Base-by-base conservation (phyloP, 2,888 invertebrate genomes). In the Dastarcus helophoroides region DNA sequence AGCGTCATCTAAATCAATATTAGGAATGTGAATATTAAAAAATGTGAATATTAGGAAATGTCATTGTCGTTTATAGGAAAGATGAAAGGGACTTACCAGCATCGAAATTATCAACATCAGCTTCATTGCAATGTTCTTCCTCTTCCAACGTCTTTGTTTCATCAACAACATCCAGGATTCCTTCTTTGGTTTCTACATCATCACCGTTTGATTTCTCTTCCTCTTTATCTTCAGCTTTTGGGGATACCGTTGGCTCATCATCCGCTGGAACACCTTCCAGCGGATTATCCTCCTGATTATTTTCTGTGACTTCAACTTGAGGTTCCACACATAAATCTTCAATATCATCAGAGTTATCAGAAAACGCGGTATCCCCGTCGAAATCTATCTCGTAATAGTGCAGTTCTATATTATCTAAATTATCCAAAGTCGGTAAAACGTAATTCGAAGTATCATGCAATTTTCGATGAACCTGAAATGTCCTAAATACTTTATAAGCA, bases 341-440 rank as follows among this genome's bases (percentile, higher is more conserved):
- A 7, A 35, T 33, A 15, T 44, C 41, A 22, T 50, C 50, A 9
- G 44, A 45, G 22, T 50, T 47, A 21, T 48, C 46, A 1, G 46
- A 44, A 34, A 45, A 44, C 15, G 35, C 40, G 12, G 37, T 33
- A 10, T 39, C 39, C 6, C 42, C 46, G 30, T 47, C 48, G 24
- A 37, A 44, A 36, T 53, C 53, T 24, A 55, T 48, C 40, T 58
- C 53, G 36, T 49, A 51, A 39, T 61, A 61, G 41, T 62, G 59
- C 29, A 61, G 56, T 31, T 58, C 54, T 25, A 60, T 55, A 39
- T 61, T 62, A 38, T 61, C 58, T 31, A 62, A 41, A 42, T 57
- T 60, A 29, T 62, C 62, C 32, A 62, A 43, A 11, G 60, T 59
- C 3, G 58, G 59, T 29, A 60, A 39, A 21, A 50, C 44, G 14